Evolutionary conservation across 2,888 invertebrate species (phyloP), one percentile per base, ranked within the genome.

Genomic region (Diarsia rubi): DNA sequence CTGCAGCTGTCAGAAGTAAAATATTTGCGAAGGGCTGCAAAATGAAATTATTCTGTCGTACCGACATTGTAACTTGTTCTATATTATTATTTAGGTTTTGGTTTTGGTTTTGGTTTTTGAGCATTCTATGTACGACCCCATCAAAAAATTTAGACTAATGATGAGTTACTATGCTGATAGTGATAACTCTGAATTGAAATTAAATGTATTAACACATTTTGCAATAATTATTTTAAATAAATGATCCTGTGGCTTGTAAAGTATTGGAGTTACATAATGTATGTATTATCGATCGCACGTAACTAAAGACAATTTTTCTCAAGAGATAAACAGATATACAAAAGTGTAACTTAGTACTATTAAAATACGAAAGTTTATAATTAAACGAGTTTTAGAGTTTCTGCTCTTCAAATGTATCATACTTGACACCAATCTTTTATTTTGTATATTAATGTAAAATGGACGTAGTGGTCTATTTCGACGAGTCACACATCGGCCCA

Each of bases 381-480:
- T 37, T 31, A 31, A 3, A 31, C 31, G 31, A 31, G 31, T 31
- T 3, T 31, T 31, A 31, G 3, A 37, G 37, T 37, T 6, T 37
- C 37, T 52, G 12, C 12, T 21, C 21, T 37, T 19, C 14, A 14
- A 19, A 59, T 42, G 5, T 31, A 47, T 3, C n/a, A 27, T 21
- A 1, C 16, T 6, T 2, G 42, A 54, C 19, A 67, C 12, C 11
- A 47, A n/a, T 62, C 0, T n/a, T 12, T 12, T 4, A n/a, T 2
- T 52, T 5, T 19, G 37, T 21, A 62, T 59, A 21, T n/a, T 14
- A 3, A 24, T n/a, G 8, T 12, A 12, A 52, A 63, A 65, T n/a
- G 3, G 12, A 64, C 3, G 8, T 31, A 63, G 0, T 37, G 2
- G 12, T 37, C 49, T 74, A 83, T 85, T 83, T 84, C 73, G 4